phyloP scores from a whole-genome alignment of 2,888 invertebrate genomes.

The Sabatieria punctata region DNA sequence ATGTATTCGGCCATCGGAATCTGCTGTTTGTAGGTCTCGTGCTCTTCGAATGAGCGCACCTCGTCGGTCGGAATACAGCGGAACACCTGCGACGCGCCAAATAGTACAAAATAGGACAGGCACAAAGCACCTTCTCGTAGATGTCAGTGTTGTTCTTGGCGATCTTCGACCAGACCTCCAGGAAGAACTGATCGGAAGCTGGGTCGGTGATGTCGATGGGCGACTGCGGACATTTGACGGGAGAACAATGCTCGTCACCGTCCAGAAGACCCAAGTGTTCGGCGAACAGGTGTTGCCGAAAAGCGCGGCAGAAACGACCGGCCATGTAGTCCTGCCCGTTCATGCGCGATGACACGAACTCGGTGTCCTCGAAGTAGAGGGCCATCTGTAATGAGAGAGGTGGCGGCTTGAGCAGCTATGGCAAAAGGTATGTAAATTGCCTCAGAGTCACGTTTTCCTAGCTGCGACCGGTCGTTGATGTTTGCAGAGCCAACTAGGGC shows the following conservation, averaged over 20 bases:
- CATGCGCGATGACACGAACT: conserved; percentile 52
- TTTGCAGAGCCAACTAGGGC: conserved; percentile 94
- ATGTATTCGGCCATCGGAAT: conserved; percentile 53
- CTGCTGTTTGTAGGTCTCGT: conserved; percentile 54
- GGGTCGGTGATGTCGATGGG: conserved; percentile 57
- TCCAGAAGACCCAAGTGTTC: conserved; percentile 69
- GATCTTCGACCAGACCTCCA: conserved; percentile 59
- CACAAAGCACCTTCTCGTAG: conserved; percentile 53
- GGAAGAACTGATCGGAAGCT: conserved; percentile 60
- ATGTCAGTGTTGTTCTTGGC: conserved; percentile 67
- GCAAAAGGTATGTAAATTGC: no score
- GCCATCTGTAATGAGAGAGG: conserved; percentile 10
- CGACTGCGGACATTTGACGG: neutral
- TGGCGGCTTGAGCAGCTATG: no score
- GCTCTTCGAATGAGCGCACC: conserved; percentile 55
- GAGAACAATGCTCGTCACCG: neutral
- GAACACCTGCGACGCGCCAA: conserved; percentile 51
- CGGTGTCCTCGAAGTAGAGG: conserved; percentile 57
- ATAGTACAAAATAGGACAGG: conserved; percentile 5
- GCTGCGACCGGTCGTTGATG: conserved; percentile 85
- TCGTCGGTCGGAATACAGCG: conserved; percentile 70
- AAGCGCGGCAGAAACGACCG: conserved; percentile 66
- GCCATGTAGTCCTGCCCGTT: conserved; percentile 60
- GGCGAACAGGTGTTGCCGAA: conserved; percentile 62
- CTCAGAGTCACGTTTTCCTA: conserved; percentile 80